Evolutionary conservation across 2,888 invertebrate genomes (phyloP), one percentile per base, ranked within the genome.

Genomic region (Sicus ferrugineus): DNA sequence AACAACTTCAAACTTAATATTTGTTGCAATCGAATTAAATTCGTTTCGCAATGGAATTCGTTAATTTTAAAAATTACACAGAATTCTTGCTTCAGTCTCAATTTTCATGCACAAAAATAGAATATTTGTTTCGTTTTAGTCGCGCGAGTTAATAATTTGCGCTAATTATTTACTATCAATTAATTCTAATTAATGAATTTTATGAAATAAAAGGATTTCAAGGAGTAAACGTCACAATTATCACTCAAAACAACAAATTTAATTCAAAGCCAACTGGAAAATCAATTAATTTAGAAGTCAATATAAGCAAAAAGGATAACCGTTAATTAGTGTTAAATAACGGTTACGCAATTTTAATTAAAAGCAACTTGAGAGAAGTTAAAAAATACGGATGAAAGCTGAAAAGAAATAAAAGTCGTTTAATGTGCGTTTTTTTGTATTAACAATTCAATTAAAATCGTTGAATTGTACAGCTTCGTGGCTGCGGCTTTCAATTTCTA

Each of bases 371-470:
- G 14, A 34, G 34, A 34, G 9, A 34, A 2, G 14, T 7, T n/a
- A 42, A 42, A 3, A 42, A n/a, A 9, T n/a, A 42, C 16, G 5
- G n/a, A 42, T 3, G 9, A 28, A 54, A 23, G 9, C 5, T 19
- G 28, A 23, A 23, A 28, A 28, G 4, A 21, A 19, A 65, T 65
- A 54, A 52, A 65, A 52, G 54, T 4, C 28, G 50, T 48, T 63
- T 67, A 34, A 70, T 28, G 31, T 48, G 65, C 59, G 50, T 23
- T 42, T 38, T 38, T 54, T 63, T 67, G 46, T 23, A 19, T 59
- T 56, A n/a, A n/a, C n/a, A n/a, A n/a, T 50, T 19, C 21, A 50
- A 26, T 66, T 38, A 16, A n/a, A n/a, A n/a, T n/a, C 34, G 31
- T n/a, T 16, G 3, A 30, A n/a, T 5, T 16, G 46, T 16, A 46